These are phyloP conservation scores for Sebastes elongatus DNA, from an alignment of 2,797 vertebrate species.

Conservation along the genomic window DNA sequence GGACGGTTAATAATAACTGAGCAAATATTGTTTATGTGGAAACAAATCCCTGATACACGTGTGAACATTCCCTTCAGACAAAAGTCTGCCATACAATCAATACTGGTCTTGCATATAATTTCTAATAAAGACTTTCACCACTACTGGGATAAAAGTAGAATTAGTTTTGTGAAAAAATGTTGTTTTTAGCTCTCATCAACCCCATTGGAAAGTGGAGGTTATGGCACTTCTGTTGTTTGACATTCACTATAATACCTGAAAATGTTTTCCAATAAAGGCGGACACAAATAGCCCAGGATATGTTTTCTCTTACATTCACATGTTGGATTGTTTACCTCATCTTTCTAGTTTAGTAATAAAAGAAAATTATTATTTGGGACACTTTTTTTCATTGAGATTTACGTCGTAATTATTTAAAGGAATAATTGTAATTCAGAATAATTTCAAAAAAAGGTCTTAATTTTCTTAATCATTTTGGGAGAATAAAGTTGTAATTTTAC, in stretches of 20 bases:
- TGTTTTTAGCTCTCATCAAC: constrained; percentile 12
- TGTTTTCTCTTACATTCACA: constrained; percentile 44
- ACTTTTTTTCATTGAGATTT: background rate
- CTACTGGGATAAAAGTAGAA: background rate
- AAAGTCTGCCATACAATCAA: constrained; percentile 61
- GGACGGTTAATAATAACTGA: background rate
- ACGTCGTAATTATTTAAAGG: background rate
- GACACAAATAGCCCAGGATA: background rate
- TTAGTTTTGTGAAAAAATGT: background rate
- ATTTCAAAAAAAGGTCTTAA: background rate
- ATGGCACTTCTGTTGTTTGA: constrained; percentile 46
- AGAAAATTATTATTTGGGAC: background rate
- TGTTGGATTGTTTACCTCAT: constrained; percentile 26
- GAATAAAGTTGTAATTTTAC: background rate
- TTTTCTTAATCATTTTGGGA: background rate
- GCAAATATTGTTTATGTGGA: background rate
- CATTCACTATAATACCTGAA: constrained; percentile 33
- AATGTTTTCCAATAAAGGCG: background rate
- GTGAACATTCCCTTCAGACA: constrained; percentile 20
- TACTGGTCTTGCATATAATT: constrained; percentile 62
- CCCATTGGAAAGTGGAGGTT: constrained; percentile 1
- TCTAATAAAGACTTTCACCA: constrained; percentile 2
- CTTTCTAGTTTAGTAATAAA: background rate
- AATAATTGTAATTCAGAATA: background rate
- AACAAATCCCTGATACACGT: constrained; percentile 38